These are phyloP conservation scores for Oreochromis mossambicus DNA, from an alignment of 2,797 vertebrate genomes.

Conservation along the genomic window DNA sequence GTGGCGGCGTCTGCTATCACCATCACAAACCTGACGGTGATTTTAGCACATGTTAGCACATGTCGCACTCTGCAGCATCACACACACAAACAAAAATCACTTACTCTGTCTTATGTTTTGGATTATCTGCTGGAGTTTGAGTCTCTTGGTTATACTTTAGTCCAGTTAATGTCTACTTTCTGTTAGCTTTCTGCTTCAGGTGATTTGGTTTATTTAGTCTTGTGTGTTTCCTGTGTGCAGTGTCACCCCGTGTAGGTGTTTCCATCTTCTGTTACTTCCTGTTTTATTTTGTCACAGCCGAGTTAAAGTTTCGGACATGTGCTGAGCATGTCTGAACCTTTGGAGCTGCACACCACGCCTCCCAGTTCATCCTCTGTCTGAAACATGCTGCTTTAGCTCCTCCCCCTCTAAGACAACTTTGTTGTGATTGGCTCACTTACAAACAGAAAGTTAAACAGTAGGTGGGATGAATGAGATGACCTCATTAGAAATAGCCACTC, in stretches of 20 bases:
- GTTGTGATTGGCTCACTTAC: no score
- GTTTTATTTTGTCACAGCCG: background rate
- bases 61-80: background rate
- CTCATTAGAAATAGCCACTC: background rate
- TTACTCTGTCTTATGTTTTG: background rate
- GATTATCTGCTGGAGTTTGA: background rate
- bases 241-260: background rate
- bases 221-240: background rate
- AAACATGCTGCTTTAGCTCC: background rate
- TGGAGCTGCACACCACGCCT: background rate
- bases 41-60: background rate
- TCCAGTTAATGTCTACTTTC: background rate
- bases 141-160: background rate
- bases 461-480: background rate
- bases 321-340: background rate
- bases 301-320: background rate
- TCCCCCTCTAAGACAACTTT: background rate
- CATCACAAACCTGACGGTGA: background rate
- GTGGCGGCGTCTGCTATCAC: background rate
- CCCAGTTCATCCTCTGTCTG: background rate
- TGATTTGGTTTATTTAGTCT: background rate
- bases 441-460: background rate
- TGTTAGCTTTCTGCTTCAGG: background rate
- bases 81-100: background rate
- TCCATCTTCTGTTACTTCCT: background rate